Evolutionary conservation across 2,888 invertebrate species (phyloP).

Genomic region (Philereme vetulata): DNA sequence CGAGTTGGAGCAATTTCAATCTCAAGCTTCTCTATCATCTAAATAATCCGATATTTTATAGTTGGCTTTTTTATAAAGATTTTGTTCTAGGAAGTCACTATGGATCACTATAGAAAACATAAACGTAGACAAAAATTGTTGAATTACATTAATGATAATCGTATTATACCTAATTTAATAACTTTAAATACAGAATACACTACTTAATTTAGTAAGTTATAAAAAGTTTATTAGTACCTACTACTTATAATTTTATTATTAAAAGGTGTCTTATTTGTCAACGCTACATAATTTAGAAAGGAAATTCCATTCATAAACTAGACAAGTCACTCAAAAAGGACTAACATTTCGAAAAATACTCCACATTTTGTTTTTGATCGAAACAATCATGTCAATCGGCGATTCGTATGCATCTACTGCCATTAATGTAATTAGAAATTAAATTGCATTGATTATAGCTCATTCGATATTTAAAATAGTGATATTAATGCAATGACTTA

Average conservation of each 20-base stretch:
- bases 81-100: too few species aligned
- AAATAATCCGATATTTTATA: too few species aligned
- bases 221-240: too few species aligned
- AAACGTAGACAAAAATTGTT: too few species aligned
- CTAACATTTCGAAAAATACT: constrained; percentile 45
- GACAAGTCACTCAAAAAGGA: constrained; percentile 45
- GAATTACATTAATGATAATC: too few species aligned
- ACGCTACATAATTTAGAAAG: constrained; percentile 44
- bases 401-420: constrained; percentile 75
- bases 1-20: too few species aligned
- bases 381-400: constrained; percentile 68
- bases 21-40: too few species aligned
- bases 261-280: constrained; percentile 30
- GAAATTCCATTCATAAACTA: constrained; percentile 61
- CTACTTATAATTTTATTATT: background rate
- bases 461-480: constrained; percentile 79
- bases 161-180: too few species aligned
- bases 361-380: constrained; percentile 43
- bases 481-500: constrained; percentile 55
- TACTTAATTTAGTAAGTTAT: too few species aligned
- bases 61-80: too few species aligned
- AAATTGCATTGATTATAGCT: constrained; percentile 77
- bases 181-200: too few species aligned
- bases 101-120: too few species aligned
- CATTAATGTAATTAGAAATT: constrained; percentile 65